Percentiles rank a stretch among this genome's conserved stretches.
phyloP scores from a whole-genome alignment of 1,140 invertebrate genomes.

The Drosophila malerkotliana region DNA sequence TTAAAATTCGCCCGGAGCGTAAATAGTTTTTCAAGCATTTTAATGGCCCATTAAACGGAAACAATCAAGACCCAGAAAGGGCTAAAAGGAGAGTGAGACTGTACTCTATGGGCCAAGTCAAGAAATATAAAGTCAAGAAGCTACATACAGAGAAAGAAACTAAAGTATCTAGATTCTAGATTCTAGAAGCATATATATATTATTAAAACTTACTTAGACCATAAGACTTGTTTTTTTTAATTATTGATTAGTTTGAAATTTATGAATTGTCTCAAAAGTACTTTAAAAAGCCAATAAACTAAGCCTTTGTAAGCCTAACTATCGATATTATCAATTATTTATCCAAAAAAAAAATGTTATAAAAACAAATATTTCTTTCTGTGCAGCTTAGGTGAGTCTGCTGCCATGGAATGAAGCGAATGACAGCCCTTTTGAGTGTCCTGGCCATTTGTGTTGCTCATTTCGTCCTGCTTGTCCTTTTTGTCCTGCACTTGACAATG shows the following conservation, averaged over 20 bases:
- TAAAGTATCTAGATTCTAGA: too few relatives aligned
- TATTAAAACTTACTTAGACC: too few relatives aligned
- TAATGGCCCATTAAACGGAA: slow-evolving; percentile 15
- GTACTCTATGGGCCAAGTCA: too few relatives aligned
- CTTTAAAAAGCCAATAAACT: too few relatives aligned
- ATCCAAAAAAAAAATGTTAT: too few relatives aligned
- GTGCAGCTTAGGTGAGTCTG: not conserved
- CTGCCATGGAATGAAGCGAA: slow-evolving; percentile 5
- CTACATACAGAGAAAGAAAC: not conserved
- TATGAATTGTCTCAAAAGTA: too few relatives aligned
- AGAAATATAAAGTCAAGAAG: not conserved
- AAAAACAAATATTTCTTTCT: not conserved
- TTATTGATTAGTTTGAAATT: not conserved
- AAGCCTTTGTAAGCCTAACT: too few relatives aligned
- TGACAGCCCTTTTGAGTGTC: slow-evolving; percentile 20
- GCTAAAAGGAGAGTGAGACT: not conserved
- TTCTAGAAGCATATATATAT: too few relatives aligned
- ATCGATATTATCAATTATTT: too few relatives aligned
- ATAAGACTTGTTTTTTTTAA: not conserved
- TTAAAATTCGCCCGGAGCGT: slow-evolving; percentile 35
- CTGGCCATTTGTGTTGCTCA: slow-evolving; percentile 36
- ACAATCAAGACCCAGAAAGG: not conserved
- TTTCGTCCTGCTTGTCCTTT: slow-evolving; percentile 15
- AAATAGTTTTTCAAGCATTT: slow-evolving; percentile 24
- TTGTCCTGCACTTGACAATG: slow-evolving; percentile 61